phyloP scores from a whole-genome alignment of 1,140 invertebrate genomes.

The Cherax quadricarinatus region DNA sequence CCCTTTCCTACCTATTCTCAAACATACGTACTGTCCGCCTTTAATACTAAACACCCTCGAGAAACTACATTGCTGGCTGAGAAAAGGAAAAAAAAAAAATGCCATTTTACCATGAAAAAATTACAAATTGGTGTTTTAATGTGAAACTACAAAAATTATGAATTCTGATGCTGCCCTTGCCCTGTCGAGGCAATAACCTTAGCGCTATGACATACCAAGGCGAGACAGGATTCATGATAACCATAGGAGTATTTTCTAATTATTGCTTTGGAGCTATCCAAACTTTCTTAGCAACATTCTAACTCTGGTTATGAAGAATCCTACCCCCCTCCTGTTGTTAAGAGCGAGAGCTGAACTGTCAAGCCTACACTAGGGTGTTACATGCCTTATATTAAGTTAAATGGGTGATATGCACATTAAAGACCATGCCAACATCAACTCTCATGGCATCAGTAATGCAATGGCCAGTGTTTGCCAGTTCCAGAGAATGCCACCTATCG shows the following conservation, averaged over 20 bases:
- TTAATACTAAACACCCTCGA: conserved; percentile 26
- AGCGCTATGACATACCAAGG: conserved; percentile 46
- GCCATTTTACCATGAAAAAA: conserved; percentile 14
- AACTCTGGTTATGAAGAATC: conserved; percentile 26
- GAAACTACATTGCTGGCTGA: conserved; percentile 59
- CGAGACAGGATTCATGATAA: conserved; percentile 55
- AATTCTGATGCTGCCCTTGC: conserved; percentile 22
- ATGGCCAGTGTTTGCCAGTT: neutral
- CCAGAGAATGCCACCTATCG: neutral
- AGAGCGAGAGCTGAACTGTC: conserved; percentile 62
- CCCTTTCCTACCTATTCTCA: neutral
- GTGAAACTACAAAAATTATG: conserved; percentile 2
- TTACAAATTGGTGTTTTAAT: conserved; percentile 1
- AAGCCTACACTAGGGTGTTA: conserved; percentile 69
- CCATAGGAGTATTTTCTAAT: conserved; percentile 8
- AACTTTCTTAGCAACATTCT: neutral
- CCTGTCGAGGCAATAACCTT: conserved; percentile 63
- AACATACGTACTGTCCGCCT: conserved; percentile 37
- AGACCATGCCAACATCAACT: conserved; percentile 18
- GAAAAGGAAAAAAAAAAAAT: conserved; percentile 53
- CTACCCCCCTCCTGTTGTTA: conserved; percentile 36
- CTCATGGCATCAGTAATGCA: neutral
- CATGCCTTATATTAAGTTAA: conserved; percentile 64
- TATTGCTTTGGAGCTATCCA: conserved; percentile 11
- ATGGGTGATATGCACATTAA: conserved; percentile 19